phyloP scores from a whole-genome alignment of 92 coral and sea anemone species.

The Parazoanthus darwini region DNA sequence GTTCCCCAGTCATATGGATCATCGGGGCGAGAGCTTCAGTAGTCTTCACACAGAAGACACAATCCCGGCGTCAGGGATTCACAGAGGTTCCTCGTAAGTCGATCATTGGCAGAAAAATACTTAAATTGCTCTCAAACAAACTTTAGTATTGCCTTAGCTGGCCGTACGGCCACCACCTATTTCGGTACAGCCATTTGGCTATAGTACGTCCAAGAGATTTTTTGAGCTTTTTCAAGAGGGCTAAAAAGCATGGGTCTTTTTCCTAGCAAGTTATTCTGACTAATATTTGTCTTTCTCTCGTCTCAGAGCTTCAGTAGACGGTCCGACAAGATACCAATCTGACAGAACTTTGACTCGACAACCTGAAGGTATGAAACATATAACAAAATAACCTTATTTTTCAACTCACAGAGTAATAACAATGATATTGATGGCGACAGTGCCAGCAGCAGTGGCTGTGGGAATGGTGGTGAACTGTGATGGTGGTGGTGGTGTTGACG shows the following conservation, averaged over 20 bases:
- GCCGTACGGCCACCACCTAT: too few species aligned
- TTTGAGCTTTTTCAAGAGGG: background rate
- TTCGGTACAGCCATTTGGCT: too few species aligned
- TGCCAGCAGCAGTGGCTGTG: too few species aligned
- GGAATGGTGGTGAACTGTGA: too few species aligned
- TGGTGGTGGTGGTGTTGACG: too few species aligned
- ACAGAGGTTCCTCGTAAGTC: constrained; percentile 60
- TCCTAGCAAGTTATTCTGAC: background rate
- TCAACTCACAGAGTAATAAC: too few species aligned
- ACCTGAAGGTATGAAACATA: constrained; percentile 24
- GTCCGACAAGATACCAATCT: constrained; percentile 15
- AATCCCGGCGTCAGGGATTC: constrained; percentile 58
- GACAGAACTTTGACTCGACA: constrained; percentile 42
- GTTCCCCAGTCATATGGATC: constrained; percentile 66
- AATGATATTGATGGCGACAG: too few species aligned
- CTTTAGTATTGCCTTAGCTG: too few species aligned
- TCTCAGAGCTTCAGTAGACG: constrained; percentile 15
- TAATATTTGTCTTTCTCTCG: background rate
- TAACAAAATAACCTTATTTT: too few species aligned
- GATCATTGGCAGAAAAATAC: background rate
- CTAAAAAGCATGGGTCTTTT: background rate
- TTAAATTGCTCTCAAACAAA: too few species aligned
- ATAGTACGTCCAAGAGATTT: too few species aligned
- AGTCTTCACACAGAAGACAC: constrained; percentile 69
- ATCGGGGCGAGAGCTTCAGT: constrained; percentile 78